Evolutionary conservation across 2,888 invertebrate genomes (phyloP).

Genomic region (Halictus ligatus): DNA sequence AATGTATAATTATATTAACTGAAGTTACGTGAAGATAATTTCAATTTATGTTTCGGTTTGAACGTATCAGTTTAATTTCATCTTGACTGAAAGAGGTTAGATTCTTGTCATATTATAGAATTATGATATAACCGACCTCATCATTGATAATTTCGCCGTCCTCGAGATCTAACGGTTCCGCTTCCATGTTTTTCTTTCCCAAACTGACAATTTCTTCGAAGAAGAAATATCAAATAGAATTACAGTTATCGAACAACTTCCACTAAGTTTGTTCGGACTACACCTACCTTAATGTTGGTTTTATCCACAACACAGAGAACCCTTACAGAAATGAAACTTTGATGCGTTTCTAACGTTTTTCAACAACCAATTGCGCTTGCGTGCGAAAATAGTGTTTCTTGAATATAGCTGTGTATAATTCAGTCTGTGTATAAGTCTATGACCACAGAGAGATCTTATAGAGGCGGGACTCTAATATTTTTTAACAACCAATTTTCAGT

Average conservation of each 20-base stretch:
- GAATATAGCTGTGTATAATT: neutral
- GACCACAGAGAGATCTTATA: too few relatives aligned
- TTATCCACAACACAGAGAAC: slow-evolving; percentile 4
- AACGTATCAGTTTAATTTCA: slow-evolving; percentile 10
- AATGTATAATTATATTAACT: neutral
- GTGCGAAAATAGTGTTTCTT: neutral
- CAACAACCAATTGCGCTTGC: neutral
- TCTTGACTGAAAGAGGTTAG: slow-evolving; percentile 65
- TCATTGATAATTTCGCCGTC: slow-evolving; percentile 88
- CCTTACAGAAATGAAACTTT: neutral
- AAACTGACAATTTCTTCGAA: neutral
- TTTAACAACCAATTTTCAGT: too few relatives aligned
- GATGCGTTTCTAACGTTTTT: neutral
- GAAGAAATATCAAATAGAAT: slow-evolving; percentile 17
- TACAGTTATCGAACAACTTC: slow-evolving; percentile 17
- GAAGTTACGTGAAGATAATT: neutral
- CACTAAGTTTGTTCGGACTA: slow-evolving; percentile 19
- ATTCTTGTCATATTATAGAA: slow-evolving; percentile 65
- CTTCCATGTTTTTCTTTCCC: slow-evolving; percentile 84
- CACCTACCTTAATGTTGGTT: slow-evolving; percentile 6
- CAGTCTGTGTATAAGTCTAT: too few relatives aligned
- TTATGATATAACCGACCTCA: slow-evolving; percentile 85
- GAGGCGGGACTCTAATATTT: too few relatives aligned
- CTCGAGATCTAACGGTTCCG: slow-evolving; percentile 86
- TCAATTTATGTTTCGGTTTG: slow-evolving; percentile 7